Percentiles rank a stretch among this genome's conserved stretches.
Evolutionary conservation across 1,140 invertebrate species (phyloP).

Genomic region (Cheumatopsyche charites): DNA sequence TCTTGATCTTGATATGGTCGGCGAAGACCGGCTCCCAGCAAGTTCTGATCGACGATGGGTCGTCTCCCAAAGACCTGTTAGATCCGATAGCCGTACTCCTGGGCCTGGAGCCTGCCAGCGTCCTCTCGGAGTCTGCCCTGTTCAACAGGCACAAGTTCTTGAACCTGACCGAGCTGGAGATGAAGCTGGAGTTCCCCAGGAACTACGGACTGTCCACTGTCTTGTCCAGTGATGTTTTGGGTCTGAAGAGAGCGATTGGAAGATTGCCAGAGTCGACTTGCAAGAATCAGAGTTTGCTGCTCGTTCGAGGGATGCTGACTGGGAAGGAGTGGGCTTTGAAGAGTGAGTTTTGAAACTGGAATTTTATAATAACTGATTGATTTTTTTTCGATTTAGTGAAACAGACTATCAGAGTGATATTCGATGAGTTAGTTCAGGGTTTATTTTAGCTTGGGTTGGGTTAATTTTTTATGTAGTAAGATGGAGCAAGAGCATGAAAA

Average conservation of each 20-base stretch:
- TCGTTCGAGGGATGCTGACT: slow-evolving; percentile 31
- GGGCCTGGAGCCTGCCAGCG: not conserved
- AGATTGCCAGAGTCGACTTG: slow-evolving; percentile 36
- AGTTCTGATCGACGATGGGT: not conserved
- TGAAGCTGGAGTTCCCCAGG: slow-evolving; percentile 27
- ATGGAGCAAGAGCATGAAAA: too few species aligned
- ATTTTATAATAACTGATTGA: too few species aligned
- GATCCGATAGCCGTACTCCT: not conserved
- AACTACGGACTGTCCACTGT: slow-evolving; percentile 40
- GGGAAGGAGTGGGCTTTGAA: slow-evolving; percentile 44
- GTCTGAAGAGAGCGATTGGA: slow-evolving; percentile 38
- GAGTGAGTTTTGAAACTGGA: slow-evolving; percentile 40
- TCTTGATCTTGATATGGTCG: slow-evolving; percentile 4
- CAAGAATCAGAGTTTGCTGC: slow-evolving; percentile 43
- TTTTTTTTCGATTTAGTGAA: too few species aligned
- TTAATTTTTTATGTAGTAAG: too few species aligned
- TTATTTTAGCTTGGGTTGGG: too few species aligned
- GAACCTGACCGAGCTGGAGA: not conserved
- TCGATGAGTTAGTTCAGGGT: too few species aligned
- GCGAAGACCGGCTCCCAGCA: not conserved
- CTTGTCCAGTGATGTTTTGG: slow-evolving; percentile 42
- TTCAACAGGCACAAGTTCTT: slow-evolving; percentile 1
- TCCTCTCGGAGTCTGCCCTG: not conserved
- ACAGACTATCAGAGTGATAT: too few species aligned
- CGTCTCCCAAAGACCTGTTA: not conserved